Evolutionary conservation across 2,888 invertebrate species (phyloP).

Genomic region (Drosophila cognata): DNA sequence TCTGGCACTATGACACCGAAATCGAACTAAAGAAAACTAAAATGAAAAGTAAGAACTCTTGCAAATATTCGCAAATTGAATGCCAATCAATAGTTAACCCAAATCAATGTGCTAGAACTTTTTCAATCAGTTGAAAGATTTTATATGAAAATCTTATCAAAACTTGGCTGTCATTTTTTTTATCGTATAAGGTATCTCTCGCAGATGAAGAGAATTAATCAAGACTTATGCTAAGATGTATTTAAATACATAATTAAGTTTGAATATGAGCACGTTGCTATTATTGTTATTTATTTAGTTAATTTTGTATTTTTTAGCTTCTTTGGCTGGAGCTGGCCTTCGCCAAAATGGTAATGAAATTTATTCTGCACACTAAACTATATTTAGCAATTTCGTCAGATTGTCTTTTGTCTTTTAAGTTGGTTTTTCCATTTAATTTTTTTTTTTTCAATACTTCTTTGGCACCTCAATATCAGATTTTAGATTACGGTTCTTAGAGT

Average conservation of each 20-base stretch:
- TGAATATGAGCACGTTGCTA: background rate
- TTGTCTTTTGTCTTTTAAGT: background rate
- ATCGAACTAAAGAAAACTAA: conserved; percentile 9
- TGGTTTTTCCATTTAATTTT: background rate
- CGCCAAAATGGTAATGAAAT: background rate
- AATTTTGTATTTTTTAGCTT: background rate
- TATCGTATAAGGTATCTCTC: background rate
- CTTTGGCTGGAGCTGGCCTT: background rate
- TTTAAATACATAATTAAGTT: background rate
- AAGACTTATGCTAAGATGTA: background rate
- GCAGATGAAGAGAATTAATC: background rate
- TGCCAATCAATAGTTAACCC: background rate
- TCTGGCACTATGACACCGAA: conserved; percentile 29
- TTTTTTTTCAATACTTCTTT: background rate
- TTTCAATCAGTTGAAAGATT: background rate
- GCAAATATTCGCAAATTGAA: conserved; percentile 9
- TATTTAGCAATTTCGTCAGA: conserved; percentile 3
- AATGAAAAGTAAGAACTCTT: conserved; percentile 12
- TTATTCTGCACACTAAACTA: conserved; percentile 1
- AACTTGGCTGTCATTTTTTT: background rate
- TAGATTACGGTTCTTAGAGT: background rate
- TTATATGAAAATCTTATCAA: background rate
- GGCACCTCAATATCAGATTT: background rate
- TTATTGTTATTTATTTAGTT: background rate
- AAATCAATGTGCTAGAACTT: background rate